phyloP scores from a whole-genome alignment of 2,888 invertebrate genomes.

The Oscheius sp. region DNA sequence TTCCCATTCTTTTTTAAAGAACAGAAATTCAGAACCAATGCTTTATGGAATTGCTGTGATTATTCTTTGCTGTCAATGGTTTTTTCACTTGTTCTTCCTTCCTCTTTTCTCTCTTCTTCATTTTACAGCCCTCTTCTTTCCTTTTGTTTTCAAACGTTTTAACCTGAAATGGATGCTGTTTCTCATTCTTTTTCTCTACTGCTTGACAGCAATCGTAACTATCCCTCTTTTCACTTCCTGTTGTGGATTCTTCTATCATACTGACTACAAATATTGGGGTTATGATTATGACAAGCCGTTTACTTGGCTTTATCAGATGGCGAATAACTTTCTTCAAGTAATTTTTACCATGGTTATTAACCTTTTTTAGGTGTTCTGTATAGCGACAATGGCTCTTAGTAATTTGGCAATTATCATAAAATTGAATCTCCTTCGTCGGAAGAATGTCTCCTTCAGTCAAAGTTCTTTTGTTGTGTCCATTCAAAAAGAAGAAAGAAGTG shows the following conservation, averaged over 20 bases:
- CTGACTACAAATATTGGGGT: not conserved
- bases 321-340: not conserved
- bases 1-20: not conserved
- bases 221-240: constrained; percentile 10
- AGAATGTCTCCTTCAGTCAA: not conserved
- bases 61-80: constrained; percentile 5
- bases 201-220: not conserved
- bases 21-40: constrained; percentile 5
- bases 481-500: not conserved
- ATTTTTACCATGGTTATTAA: too few species aligned
- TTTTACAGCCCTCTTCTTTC: not conserved
- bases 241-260: constrained; percentile 16
- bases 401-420: constrained; percentile 11
- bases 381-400: not conserved
- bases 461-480: not conserved
- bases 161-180: not conserved
- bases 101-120: constrained; percentile 23
- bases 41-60: not conserved
- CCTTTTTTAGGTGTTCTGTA: not conserved
- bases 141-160: not conserved
- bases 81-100: constrained; percentile 9
- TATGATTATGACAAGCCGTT: constrained; percentile 16
- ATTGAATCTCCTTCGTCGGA: not conserved
- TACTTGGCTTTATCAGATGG: not conserved
- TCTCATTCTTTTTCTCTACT: not conserved